These are phyloP conservation scores for Euglossa dilemma DNA, from an alignment of 1,140 invertebrate species.

Conservation along the genomic window DNA sequence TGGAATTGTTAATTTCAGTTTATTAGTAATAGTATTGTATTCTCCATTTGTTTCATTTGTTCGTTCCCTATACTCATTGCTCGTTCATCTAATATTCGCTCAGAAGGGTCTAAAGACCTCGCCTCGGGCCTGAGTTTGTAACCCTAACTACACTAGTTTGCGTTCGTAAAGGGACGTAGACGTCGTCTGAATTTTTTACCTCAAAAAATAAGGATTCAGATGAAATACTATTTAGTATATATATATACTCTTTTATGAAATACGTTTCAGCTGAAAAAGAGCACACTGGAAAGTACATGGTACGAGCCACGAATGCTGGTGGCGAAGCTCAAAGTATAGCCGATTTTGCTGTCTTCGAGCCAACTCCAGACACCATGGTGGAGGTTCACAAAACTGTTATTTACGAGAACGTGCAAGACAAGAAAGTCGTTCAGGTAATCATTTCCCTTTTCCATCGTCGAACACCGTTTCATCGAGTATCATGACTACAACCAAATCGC, in stretches of 20 bases:
- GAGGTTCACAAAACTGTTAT: conserved; percentile 87
- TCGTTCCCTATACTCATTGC: no score
- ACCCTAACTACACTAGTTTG: no score
- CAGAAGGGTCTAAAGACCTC: no score
- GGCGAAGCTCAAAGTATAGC: conserved; percentile 91
- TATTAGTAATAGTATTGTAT: no score
- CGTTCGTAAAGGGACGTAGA: no score
- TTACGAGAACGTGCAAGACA: conserved; percentile 83
- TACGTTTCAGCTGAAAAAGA: conserved; percentile 82
- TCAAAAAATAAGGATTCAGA: no score
- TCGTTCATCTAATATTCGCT: no score
- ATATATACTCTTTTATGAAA: not conserved
- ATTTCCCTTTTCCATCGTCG: not conserved
- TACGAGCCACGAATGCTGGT: conserved; percentile 87
- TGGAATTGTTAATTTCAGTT: not conserved
- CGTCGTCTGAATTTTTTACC: no score
- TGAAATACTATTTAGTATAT: no score
- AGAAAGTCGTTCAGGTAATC: conserved; percentile 77
- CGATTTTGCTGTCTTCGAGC: conserved; percentile 89
- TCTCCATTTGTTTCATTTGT: not conserved
- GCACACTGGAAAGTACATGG: conserved; percentile 89
- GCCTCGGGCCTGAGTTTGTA: no score
- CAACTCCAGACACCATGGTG: conserved; percentile 86
- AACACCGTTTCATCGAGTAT: not conserved
- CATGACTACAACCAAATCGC: no score